These are phyloP conservation scores for Scolanthus callimorphus DNA, from an alignment of 92 coral and sea anemone genomes.

Conservation along the genomic window DNA sequence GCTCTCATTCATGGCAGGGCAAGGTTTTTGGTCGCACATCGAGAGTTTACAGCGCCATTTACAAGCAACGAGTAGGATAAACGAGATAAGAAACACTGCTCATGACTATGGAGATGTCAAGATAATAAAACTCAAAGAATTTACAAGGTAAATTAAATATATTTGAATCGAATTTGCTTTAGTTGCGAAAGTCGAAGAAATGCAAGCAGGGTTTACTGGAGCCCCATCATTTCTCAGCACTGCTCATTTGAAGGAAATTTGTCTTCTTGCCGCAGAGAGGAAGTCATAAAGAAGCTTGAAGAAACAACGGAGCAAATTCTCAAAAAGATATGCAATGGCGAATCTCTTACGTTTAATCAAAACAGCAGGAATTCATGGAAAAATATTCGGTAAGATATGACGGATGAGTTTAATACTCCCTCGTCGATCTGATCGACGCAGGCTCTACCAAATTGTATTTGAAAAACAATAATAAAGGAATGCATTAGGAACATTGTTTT, in stretches of 20 bases:
- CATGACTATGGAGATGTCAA: constrained; percentile 11
- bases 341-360: constrained; percentile 61
- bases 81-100: constrained; percentile 21
- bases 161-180: too few species aligned
- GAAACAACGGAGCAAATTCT: constrained; percentile 49
- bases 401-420: too few species aligned
- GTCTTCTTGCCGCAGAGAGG: constrained; percentile 46
- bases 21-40: constrained; percentile 63
- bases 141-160: constrained; percentile 67
- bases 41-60: constrained; percentile 53
- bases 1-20: too few species aligned
- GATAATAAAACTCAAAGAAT: constrained; percentile 43
- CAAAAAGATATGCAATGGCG: constrained; percentile 38
- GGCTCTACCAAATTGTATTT: too few species aligned
- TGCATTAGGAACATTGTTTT: too few species aligned
- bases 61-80: constrained; percentile 38
- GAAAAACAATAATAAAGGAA: too few species aligned
- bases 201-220: too few species aligned
- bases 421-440: too few species aligned
- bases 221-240: too few species aligned
- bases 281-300: constrained; percentile 67
- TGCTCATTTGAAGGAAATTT: too few species aligned
- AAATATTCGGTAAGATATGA: constrained; percentile 61
- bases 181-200: too few species aligned
- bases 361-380: constrained; percentile 86